Evolutionary conservation across 1,140 invertebrate genomes (phyloP).

Genomic region (Papilio xuthus): DNA sequence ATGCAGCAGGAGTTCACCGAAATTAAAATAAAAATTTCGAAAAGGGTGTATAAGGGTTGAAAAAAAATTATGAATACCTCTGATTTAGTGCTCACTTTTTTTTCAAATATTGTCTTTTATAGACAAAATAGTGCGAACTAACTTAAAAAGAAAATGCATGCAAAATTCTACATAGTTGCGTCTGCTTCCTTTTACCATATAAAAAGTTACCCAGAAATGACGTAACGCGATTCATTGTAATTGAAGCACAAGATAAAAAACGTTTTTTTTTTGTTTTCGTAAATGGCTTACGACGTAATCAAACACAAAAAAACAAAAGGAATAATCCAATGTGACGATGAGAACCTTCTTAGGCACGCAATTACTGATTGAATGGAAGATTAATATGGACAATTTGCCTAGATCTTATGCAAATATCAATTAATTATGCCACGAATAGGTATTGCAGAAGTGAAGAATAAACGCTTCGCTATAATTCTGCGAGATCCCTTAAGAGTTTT

Average conservation of each 20-base stretch:
- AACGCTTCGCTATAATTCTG: neutral
- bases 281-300: constrained; percentile 33
- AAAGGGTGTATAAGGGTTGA: too few species aligned
- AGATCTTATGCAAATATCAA: constrained; percentile 51
- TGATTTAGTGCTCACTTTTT: neutral
- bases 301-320: constrained; percentile 49
- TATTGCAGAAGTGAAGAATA: constrained; percentile 22
- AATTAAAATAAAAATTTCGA: too few species aligned
- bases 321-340: constrained; percentile 48
- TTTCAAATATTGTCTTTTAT: neutral
- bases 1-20: too few species aligned
- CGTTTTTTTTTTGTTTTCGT: neutral
- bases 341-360: constrained; percentile 45
- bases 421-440: constrained; percentile 42
- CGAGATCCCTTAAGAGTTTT: constrained; percentile 30
- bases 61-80: too few species aligned
- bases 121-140: neutral
- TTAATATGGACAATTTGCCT: constrained; percentile 44
- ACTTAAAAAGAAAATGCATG: neutral
- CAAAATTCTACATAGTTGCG: neutral
- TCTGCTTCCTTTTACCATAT: constrained; percentile 32
- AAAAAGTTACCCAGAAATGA: constrained; percentile 29
- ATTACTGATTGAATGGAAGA: constrained; percentile 60
- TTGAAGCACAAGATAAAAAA: constrained; percentile 19
- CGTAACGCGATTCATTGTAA: constrained; percentile 3